Conservation (phyloP, 2,888 invertebrate genomes). For the Drosophila neotestacea region DNA sequence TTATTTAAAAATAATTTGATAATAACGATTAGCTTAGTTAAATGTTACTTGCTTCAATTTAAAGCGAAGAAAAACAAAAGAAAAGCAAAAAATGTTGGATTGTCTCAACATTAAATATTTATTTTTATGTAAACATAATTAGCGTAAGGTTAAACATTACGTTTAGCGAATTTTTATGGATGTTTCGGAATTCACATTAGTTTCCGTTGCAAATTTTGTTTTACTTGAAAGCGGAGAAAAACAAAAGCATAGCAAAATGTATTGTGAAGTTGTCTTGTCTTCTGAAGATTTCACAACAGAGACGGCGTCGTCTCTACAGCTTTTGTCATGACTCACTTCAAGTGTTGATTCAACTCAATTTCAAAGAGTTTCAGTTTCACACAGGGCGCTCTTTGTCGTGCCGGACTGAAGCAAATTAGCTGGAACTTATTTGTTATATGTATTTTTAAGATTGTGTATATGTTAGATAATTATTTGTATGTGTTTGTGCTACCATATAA, state of each 20-base stretch:
- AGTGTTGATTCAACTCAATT: slow-evolving; percentile 11
- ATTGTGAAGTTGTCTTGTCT: neutral
- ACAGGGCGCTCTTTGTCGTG: slow-evolving; percentile 20
- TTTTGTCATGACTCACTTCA: slow-evolving; percentile 14
- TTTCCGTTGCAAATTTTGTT: neutral
- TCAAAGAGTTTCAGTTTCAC: slow-evolving; percentile 24
- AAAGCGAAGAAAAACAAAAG: too few relatives aligned
- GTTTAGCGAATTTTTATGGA: neutral
- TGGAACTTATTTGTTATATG: neutral
- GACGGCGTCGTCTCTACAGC: neutral
- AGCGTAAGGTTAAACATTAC: too few relatives aligned
- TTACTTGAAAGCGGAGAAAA: neutral
- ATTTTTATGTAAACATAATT: too few relatives aligned
- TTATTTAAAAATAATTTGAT: too few relatives aligned
- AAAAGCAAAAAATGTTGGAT: too few relatives aligned
- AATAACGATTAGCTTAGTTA: too few relatives aligned
- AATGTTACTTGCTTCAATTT: too few relatives aligned
- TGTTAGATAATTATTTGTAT: slow-evolving; percentile 29
- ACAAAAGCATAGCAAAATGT: neutral
- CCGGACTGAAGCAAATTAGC: slow-evolving; percentile 16
- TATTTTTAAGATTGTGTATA: neutral
- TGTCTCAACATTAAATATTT: too few relatives aligned
- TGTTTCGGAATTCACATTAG: neutral
- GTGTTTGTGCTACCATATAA: slow-evolving; percentile 9
- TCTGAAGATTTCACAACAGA: slow-evolving; percentile 23